Percentiles rank a stretch among this genome's conserved stretches.
Evolutionary conservation across 1,140 invertebrate genomes (phyloP).

Genomic region (Eciton burchellii): DNA sequence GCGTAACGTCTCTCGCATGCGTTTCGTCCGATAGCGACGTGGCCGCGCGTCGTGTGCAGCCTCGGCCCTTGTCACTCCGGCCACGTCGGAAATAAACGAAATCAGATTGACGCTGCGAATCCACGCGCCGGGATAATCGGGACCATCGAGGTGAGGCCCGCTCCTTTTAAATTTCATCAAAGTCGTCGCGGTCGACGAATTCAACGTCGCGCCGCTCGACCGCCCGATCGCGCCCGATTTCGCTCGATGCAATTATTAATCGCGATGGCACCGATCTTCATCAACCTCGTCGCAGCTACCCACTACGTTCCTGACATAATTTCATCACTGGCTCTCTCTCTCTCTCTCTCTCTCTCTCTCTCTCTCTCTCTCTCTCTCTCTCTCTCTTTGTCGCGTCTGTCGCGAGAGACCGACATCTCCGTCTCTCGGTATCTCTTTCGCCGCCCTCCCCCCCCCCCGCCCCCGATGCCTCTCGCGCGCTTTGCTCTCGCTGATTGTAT

Average conservation of each 20-base stretch:
- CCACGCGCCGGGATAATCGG: too few relatives aligned
- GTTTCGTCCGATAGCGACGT: neutral
- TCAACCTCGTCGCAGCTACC: constrained; percentile 62
- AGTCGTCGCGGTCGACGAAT: neutral
- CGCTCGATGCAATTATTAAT: constrained; percentile 65
- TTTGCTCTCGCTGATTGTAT: constrained; percentile 83
- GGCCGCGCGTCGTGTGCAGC: too few relatives aligned
- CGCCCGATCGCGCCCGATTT: constrained; percentile 43
- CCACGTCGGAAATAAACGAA: neutral
- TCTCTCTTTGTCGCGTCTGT: constrained; percentile 4
- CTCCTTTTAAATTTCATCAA: neutral
- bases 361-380: constrained; percentile 52
- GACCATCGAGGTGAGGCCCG: neutral
- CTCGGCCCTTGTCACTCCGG: too few relatives aligned
- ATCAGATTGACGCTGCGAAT: neutral
- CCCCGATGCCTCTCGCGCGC: constrained; percentile 66
- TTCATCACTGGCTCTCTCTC: constrained; percentile 62
- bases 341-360: constrained; percentile 20
- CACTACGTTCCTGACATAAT: constrained; percentile 71
- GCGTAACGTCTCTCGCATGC: neutral
- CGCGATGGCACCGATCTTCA: constrained; percentile 66
- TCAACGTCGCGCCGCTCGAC: neutral
- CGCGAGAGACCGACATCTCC: constrained; percentile 42
- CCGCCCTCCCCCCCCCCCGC: constrained; percentile 33
- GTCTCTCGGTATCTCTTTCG: constrained; percentile 53